These are phyloP conservation scores for Galerucella calmariensis DNA, from an alignment of 2,888 invertebrate genomes.

Conservation along the genomic window DNA sequence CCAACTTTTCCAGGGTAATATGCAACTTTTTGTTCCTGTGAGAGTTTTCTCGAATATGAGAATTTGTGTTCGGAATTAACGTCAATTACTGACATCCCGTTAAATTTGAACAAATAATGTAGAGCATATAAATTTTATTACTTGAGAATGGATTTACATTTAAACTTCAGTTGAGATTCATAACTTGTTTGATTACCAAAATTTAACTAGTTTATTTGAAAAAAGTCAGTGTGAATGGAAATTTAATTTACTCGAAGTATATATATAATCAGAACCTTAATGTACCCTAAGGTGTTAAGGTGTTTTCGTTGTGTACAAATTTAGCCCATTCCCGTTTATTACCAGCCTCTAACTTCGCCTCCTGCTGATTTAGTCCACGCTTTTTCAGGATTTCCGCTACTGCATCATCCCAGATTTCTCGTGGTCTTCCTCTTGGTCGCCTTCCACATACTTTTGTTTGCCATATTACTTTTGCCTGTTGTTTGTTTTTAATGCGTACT, in stretches of 20 bases:
- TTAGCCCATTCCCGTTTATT: not conserved
- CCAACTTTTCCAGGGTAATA: conserved; percentile 20
- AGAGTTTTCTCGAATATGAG: conserved; percentile 17
- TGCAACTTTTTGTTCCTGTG: conserved; percentile 16
- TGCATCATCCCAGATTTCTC: not conserved
- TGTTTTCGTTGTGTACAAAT: not conserved
- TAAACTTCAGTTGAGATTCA: not conserved
- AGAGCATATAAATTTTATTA: not conserved
- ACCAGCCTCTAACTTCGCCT: conserved; percentile 4
- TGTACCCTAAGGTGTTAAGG: too few species aligned
- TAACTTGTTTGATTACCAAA: not conserved
- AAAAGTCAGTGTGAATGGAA: too few species aligned
- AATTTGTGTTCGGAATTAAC: conserved; percentile 28
- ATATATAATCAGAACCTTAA: too few species aligned
- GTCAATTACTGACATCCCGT: not conserved
- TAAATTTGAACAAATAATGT: conserved; percentile 10
- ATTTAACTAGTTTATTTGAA: not conserved
- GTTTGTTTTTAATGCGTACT: too few species aligned
- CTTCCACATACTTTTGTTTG: too few species aligned
- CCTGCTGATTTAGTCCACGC: conserved; percentile 6
- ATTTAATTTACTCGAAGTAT: too few species aligned
- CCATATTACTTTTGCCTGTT: too few species aligned
- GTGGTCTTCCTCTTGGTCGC: too few species aligned
- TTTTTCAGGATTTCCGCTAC: conserved; percentile 14
- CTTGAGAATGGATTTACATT: not conserved